Evolutionary conservation across 2,888 invertebrate genomes (phyloP), one percentile per base, ranked within the genome.

Genomic region (Rhingia campestris): DNA sequence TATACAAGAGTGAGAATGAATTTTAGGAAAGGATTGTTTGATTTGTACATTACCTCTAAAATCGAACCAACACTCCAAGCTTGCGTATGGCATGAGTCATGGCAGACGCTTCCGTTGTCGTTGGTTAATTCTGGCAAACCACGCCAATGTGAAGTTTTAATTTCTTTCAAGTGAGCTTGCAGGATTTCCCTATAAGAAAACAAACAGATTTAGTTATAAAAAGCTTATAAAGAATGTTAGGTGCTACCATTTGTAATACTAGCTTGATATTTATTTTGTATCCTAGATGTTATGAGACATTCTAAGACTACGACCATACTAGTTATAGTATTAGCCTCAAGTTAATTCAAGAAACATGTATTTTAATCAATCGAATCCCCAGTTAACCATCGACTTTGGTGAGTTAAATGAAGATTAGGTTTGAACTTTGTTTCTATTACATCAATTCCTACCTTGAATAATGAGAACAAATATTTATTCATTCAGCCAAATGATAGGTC

Each of bases 51-150:
- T 91, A 96, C 97, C 93, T 99, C 99, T 87, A 99, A 92, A 86
- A 98, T 93, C 81, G 95, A 94, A 64, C 95, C 96, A 89, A 97
- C 94, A 91, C 98, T 98, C 99, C 99, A 99, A 2, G 99, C 99
- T 92, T 99, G 99, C 59, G 98, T 96, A 88, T 95, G 94, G 90
- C 98, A 99, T 87, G 98, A 98, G 91, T 96, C 96, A 35, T 91
- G 91, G 91, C 99, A 99, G 89, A 92, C 94, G 37, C 94, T 92
- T 86, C 99, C 99, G 89, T 95, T 94, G 86, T 94, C 94, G 91
- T 99, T 98, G 51, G 98, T 99, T 70, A 99, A 93, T 92, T 99
- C 99, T 10, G 99, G 98, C 87, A 99, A 93, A 39, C 98, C 98
- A 89, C 96, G 94, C 99, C 99, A 99, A 47, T 94, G 94, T 51